phyloP scores from a whole-genome alignment of 2,888 invertebrate genomes.

The Ochropleura plecta region DNA sequence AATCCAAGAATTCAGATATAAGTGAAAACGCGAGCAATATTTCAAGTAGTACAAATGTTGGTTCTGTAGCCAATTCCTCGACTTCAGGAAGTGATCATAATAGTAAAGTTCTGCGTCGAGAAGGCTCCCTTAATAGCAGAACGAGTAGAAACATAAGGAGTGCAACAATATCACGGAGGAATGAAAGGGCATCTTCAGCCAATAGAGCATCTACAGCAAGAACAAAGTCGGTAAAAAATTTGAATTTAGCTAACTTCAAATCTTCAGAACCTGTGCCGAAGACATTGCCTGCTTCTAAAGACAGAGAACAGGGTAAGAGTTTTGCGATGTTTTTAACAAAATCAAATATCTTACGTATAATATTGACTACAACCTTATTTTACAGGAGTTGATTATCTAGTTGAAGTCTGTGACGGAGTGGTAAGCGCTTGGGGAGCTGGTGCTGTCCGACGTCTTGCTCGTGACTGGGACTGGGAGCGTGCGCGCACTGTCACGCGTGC shows the following conservation, averaged over 20 bases:
- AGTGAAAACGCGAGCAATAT: conserved; percentile 86
- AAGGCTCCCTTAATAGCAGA: conserved; percentile 83
- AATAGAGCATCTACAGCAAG: conserved; percentile 92
- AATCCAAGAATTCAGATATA: conserved; percentile 81
- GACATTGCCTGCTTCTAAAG: conserved; percentile 89
- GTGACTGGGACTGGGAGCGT: conserved; percentile 94
- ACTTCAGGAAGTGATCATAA: conserved; percentile 88
- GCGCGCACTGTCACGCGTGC: conserved; percentile 95
- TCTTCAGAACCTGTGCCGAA: conserved; percentile 88
- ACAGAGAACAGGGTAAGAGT: conserved; percentile 92
- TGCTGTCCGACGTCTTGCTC: conserved; percentile 95
- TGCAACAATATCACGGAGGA: conserved; percentile 85
- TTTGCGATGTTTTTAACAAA: neutral
- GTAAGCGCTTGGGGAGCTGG: conserved; percentile 97
- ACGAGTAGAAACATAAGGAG: conserved; percentile 87
- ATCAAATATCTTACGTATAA: neutral
- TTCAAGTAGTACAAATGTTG: conserved; percentile 84
- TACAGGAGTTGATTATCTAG: conserved; percentile 96
- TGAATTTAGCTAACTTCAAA: conserved; percentile 84
- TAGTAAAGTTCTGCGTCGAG: conserved; percentile 81
- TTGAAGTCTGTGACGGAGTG: conserved; percentile 95
- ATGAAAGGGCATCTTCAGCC: conserved; percentile 86
- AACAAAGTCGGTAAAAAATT: conserved; percentile 88
- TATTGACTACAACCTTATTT: neutral
- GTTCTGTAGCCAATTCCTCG: conserved; percentile 86